Evolutionary conservation across 2,113 vertebrate genomes (phyloP), one percentile per base, ranked within the genome.

Genomic region (Todiramphus saurophagus): DNA sequence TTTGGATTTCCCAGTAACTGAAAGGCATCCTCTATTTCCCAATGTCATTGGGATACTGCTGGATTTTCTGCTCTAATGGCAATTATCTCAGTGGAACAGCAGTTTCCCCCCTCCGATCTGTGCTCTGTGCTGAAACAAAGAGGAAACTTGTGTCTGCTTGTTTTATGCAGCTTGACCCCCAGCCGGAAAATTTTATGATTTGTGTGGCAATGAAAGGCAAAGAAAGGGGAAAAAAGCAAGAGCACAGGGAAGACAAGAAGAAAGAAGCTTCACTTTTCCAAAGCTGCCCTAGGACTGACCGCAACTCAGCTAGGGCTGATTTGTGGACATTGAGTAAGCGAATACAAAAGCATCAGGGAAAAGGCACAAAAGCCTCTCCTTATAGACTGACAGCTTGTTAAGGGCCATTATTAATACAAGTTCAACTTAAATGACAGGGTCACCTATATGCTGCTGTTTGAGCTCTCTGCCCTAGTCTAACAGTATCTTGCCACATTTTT

Each of bases 161-260:
- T 98, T 98, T 97, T 97, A 97, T 37, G 7, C 95, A 96, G 96
- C 97, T 97, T 97, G 97, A 98, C 95, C 97, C 92, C 88, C 96
- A 96, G 94, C 89, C 89, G 96, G 80, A 91, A 94, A 95, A 95
- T 97, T 98, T 97, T 98, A 92, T 97, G 83, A 97, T 98, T 97
- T 98, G 95, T 97, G 87, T 90, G 73, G 79, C 85, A 95, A 87
- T 93, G 77, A 94, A 96, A 97, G 92, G 94, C 93, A 96, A 92
- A 96, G 76, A 95, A 97, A 96, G 84, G 69, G 85, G 53, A 55
- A 88, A 96, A 97, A 96, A 93, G 62, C 81, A 96, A 92, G 59
- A 93, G 75, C 58, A 70, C 12, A 89, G 27, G n/a, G 44, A 87
- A 59, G 76, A 95, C 90, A 96, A 94, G 90, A 69, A 92, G 83